Percentiles rank a stretch among this genome's conserved stretches.
phyloP scores from a whole-genome alignment of 2,888 invertebrate genomes.

The Drosophila nigritarsus region DNA sequence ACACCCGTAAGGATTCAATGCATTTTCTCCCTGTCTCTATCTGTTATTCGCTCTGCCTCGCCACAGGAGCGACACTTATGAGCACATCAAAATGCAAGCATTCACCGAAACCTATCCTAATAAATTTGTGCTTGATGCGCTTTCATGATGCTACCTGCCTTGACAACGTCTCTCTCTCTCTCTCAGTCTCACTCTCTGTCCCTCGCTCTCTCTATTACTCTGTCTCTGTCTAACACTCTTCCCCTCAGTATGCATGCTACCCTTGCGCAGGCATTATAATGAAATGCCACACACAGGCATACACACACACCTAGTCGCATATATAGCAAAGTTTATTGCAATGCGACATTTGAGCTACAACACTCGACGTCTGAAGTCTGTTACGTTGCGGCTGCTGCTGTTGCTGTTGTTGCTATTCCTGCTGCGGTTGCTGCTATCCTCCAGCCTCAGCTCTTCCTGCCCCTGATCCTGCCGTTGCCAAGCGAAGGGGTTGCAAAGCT shows the following conservation, averaged over 20 bases:
- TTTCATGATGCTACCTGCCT: conserved; percentile 75
- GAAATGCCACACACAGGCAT: conserved; percentile 58
- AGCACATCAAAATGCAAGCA: conserved; percentile 75
- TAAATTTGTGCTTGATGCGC: conserved; percentile 80
- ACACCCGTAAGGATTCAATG: conserved; percentile 20
- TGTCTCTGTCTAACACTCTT: conserved; percentile 12
- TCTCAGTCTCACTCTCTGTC: conserved; percentile 3
- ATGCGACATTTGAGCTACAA: conserved; percentile 79
- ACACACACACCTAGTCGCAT: conserved; percentile 18
- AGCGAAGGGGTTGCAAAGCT: conserved; percentile 73
- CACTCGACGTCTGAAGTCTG: conserved; percentile 78
- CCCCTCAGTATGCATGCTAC: conserved; percentile 38
- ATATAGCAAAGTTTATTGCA: conserved; percentile 72
- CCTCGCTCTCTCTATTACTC: conserved; percentile 2
- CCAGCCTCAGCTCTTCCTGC: conserved; percentile 22
- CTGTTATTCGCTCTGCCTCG: not conserved
- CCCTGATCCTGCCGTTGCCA: conserved; percentile 17
- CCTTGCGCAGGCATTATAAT: conserved; percentile 69
- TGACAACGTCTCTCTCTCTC: conserved; percentile 11
- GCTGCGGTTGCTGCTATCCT: conserved; percentile 33
- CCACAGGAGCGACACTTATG: conserved; percentile 46
- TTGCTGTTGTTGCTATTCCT: conserved; percentile 40
- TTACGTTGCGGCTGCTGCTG: conserved; percentile 46
- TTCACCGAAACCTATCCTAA: conserved; percentile 79
- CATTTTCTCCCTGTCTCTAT: conserved; percentile 18